phyloP scores from a whole-genome alignment of 2,113 vertebrate genomes.

The Strigops habroptila region DNA sequence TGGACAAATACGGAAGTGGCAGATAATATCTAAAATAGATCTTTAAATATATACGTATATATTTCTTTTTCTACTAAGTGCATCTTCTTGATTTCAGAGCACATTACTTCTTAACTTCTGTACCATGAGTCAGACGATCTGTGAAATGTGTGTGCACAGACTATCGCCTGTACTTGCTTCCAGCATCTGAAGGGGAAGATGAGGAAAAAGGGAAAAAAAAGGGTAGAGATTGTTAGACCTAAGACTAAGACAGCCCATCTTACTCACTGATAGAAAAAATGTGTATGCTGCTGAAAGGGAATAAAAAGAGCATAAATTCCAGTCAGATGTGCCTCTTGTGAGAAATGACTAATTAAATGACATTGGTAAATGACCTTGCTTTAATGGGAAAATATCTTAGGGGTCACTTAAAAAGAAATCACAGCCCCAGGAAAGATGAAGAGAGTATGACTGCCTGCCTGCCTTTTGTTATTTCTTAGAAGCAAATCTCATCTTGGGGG shows the following conservation, averaged over 20 bases:
- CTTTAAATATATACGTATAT: neutral
- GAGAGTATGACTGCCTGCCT: neutral
- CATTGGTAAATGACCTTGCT: neutral
- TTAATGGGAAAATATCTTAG: slow-evolving; percentile 51
- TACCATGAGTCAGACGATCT: neutral
- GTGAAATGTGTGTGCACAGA: neutral
- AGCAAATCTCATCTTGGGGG: neutral
- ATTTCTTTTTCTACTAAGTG: neutral
- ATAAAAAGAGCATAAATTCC: slow-evolving; percentile 22
- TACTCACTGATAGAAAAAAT: neutral
- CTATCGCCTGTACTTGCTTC: neutral
- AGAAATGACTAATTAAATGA: slow-evolving; percentile 26
- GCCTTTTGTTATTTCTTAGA: slow-evolving; percentile 15
- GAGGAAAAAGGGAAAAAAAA: neutral
- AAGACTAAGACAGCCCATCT: neutral
- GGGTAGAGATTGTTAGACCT: neutral
- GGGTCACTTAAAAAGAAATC: neutral
- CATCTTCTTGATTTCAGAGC: neutral
- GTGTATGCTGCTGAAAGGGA: neutral
- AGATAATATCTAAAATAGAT: neutral
- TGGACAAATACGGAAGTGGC: neutral
- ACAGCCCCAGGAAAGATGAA: neutral
- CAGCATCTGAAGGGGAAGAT: neutral
- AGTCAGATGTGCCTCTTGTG: slow-evolving; percentile 17
- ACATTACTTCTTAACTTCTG: neutral